Percentiles rank a stretch among this genome's conserved stretches.
These are phyloP conservation scores for Celastrina argiolus DNA, from an alignment of 2,888 invertebrate species.

Conservation along the genomic window DNA sequence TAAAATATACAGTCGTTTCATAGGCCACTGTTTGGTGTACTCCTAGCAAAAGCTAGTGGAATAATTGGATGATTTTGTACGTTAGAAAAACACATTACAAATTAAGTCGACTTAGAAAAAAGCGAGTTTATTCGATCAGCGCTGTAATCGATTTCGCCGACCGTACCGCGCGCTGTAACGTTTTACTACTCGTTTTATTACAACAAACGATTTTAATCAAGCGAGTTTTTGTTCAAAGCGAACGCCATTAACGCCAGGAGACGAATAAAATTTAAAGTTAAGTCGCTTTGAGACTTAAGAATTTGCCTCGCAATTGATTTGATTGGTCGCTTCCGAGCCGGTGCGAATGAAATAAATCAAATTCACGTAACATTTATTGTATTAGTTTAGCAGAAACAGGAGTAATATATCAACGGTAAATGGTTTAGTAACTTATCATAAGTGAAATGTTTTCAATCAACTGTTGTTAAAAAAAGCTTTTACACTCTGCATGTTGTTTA, in stretches of 20 bases:
- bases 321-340: constrained; percentile 51
- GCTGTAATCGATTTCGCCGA: constrained; percentile 74
- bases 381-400: constrained; percentile 29
- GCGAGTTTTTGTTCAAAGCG: constrained; percentile 71
- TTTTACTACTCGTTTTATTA: constrained; percentile 76
- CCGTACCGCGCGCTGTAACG: constrained; percentile 73
- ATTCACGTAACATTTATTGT: constrained; percentile 36
- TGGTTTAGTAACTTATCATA: neutral
- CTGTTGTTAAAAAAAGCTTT: too few species aligned
- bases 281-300: constrained; percentile 63
- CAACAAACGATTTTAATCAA: constrained; percentile 78
- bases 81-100: neutral
- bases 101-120: neutral
- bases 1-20: too few species aligned
- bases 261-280: constrained; percentile 67
- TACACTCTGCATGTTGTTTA: too few species aligned
- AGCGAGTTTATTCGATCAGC: constrained; percentile 53
- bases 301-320: constrained; percentile 68
- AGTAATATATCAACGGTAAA: neutral
- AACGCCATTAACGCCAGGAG: constrained; percentile 67
- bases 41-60: too few species aligned
- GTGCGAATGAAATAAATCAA: constrained; percentile 45
- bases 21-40: too few species aligned
- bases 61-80: neutral
- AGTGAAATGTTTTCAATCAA: neutral